A percentile compares a stretch with the other conserved stretches of the same genome.
Evolutionary conservation across 1,140 invertebrate species (phyloP).

Genomic region (Chelonus insularis): DNA sequence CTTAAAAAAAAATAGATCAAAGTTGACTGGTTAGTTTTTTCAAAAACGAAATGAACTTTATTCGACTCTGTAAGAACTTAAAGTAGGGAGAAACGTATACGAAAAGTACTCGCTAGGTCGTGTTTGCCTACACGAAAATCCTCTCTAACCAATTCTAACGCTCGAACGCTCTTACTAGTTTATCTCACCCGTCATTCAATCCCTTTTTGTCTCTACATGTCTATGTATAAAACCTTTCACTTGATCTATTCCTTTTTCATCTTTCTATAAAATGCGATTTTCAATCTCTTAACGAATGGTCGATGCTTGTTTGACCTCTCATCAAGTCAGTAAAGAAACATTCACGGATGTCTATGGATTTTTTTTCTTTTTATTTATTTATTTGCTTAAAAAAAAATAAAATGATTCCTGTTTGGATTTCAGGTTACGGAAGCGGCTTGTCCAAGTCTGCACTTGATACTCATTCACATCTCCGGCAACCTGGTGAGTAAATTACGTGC

Average conservation of each 20-base stretch:
- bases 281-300: not conserved
- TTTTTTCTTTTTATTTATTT: constrained; percentile 7
- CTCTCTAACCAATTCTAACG: constrained; percentile 59
- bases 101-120: constrained; percentile 42
- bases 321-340: constrained; percentile 10
- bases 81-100: constrained; percentile 25
- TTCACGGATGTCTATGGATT: constrained; percentile 1
- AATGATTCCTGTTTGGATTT: constrained; percentile 54
- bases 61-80: not conserved
- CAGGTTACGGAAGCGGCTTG: constrained; percentile 79
- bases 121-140: constrained; percentile 62
- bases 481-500: constrained; percentile 71
- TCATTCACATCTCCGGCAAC: constrained; percentile 82
- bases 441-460: constrained; percentile 79
- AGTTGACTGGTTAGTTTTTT: no score
- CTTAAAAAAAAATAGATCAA: no score
- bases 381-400: constrained; percentile 21
- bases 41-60: not conserved
- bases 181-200: constrained; percentile 38
- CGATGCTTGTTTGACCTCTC: constrained; percentile 28
- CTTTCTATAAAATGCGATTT: constrained; percentile 16
- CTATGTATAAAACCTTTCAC: constrained; percentile 22
- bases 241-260: constrained; percentile 5
- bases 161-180: constrained; percentile 47
- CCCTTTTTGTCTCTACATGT: constrained; percentile 24